Evolutionary conservation across 1,140 invertebrate genomes (phyloP).

Genomic region (Drosophila sucinea): DNA sequence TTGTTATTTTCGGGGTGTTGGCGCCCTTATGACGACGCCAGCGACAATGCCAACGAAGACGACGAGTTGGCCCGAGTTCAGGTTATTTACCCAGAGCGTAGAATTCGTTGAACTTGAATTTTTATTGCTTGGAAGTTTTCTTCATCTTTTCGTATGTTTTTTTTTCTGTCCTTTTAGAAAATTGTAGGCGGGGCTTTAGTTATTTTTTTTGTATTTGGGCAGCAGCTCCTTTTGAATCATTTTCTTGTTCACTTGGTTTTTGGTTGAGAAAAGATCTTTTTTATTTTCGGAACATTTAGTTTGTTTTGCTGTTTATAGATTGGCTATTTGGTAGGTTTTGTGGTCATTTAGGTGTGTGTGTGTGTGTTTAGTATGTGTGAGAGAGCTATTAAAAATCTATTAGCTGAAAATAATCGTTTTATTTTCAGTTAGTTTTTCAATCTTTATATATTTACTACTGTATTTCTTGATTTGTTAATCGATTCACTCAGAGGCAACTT

Average conservation of each 20-base stretch:
- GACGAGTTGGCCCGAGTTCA: constrained; percentile 48
- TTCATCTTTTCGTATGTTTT: constrained; percentile 12
- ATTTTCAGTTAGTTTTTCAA: neutral
- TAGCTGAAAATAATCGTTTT: constrained; percentile 1
- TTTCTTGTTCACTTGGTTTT: neutral
- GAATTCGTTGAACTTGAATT: constrained; percentile 79
- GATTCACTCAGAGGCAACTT: no score
- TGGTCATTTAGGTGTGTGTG: neutral
- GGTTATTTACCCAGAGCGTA: constrained; percentile 70
- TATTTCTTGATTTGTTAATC: no score
- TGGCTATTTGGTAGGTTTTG: constrained; percentile 2
- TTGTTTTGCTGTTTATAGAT: constrained; percentile 9
- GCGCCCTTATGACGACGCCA: constrained; percentile 29
- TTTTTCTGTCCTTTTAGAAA: neutral
- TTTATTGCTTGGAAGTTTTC: constrained; percentile 57
- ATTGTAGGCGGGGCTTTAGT: constrained; percentile 2
- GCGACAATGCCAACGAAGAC: constrained; percentile 5
- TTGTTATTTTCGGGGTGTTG: constrained; percentile 63
- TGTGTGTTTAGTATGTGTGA: neutral
- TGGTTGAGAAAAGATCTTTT: neutral
- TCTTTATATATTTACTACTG: neutral
- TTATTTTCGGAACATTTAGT: neutral
- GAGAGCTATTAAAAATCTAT: constrained; percentile 9
- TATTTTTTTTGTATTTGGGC: neutral
- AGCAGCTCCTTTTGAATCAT: constrained; percentile 32